These are phyloP conservation scores for Drosophila pseudoobscura DNA, from an alignment of 1,140 invertebrate species.

Conservation along the genomic window DNA sequence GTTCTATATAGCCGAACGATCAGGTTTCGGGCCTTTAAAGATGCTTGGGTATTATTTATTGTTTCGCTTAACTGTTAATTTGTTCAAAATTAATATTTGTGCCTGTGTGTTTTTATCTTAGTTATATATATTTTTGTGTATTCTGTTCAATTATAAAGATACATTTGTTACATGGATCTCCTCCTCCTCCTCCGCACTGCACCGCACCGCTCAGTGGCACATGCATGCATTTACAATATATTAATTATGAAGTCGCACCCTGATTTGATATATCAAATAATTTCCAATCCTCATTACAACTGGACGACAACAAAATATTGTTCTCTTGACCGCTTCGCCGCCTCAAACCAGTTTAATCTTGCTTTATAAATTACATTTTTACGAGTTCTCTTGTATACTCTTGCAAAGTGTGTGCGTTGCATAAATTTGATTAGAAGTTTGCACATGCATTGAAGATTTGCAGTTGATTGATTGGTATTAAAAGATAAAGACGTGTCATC, in stretches of 20 bases:
- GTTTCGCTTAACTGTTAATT: conserved; percentile 29
- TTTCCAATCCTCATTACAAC: conserved; percentile 25
- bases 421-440: conserved; percentile 37
- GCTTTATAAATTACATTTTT: conserved; percentile 40
- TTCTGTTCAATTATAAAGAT: conserved; percentile 34
- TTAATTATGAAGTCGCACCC: conserved; percentile 49
- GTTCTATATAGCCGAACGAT: conserved; percentile 5
- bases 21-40: neutral
- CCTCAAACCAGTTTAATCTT: conserved; percentile 53
- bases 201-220: conserved; percentile 6
- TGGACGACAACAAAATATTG: conserved; percentile 43
- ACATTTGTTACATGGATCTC: conserved; percentile 11
- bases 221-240: conserved; percentile 33
- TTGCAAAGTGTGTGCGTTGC: conserved; percentile 35
- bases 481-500: conserved; percentile 3
- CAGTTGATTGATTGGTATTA: neutral
- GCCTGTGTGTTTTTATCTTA: conserved; percentile 22
- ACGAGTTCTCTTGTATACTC: conserved; percentile 18
- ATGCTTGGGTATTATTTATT: conserved; percentile 11
- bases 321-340: conserved; percentile 46
- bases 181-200: too few relatives aligned
- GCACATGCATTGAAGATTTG: neutral
- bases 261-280: conserved; percentile 20
- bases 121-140: conserved; percentile 36
- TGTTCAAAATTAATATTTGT: conserved; percentile 32